Conservation (phyloP, 2,797 vertebrate genomes). For the Sebastes vulpes region DNA sequence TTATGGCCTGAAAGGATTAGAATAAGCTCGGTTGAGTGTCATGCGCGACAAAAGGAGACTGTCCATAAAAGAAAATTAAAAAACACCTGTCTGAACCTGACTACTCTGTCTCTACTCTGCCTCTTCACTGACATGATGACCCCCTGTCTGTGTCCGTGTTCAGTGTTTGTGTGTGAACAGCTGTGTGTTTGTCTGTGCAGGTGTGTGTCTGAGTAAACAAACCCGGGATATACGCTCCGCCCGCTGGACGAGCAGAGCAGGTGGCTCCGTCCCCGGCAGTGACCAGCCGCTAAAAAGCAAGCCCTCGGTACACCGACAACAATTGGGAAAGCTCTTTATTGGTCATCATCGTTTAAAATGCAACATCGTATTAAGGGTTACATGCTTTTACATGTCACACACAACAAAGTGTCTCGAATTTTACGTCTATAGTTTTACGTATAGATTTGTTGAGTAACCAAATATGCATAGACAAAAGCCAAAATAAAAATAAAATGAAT, state of each 20-base stretch:
- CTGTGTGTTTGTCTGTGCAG: conserved; percentile 57
- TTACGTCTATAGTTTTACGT: conserved; percentile 80
- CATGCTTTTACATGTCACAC: conserved; percentile 98
- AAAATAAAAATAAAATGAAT: conserved; percentile 80
- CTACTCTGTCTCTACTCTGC: conserved; percentile 87
- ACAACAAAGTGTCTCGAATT: conserved; percentile 94
- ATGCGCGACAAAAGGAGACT: conserved; percentile 86
- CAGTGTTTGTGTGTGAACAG: conserved; percentile 46
- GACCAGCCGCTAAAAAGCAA: conserved; percentile 89
- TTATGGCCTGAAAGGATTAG: conserved; percentile 98
- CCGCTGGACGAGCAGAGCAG: conserved; percentile 71
- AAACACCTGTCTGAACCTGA: conserved; percentile 81
- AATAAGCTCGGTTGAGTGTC: conserved; percentile 99
- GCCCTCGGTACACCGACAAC: conserved; percentile 94
- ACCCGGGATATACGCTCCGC: conserved; percentile 62
- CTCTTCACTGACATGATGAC: conserved; percentile 69
- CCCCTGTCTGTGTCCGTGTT: conserved; percentile 53
- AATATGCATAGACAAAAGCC: conserved; percentile 94
- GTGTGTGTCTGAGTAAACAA: conserved; percentile 76
- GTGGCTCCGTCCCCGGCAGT: conserved; percentile 68
- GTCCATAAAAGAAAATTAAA: conserved; percentile 63
- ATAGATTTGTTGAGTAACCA: conserved; percentile 87
- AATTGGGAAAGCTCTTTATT: conserved; percentile 99
- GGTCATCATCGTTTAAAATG: conserved; percentile 97
- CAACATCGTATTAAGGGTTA: conserved; percentile 99